These are phyloP conservation scores for Microctonus hyperodae DNA, from an alignment of 2,888 invertebrate genomes.

Conservation along the genomic window DNA sequence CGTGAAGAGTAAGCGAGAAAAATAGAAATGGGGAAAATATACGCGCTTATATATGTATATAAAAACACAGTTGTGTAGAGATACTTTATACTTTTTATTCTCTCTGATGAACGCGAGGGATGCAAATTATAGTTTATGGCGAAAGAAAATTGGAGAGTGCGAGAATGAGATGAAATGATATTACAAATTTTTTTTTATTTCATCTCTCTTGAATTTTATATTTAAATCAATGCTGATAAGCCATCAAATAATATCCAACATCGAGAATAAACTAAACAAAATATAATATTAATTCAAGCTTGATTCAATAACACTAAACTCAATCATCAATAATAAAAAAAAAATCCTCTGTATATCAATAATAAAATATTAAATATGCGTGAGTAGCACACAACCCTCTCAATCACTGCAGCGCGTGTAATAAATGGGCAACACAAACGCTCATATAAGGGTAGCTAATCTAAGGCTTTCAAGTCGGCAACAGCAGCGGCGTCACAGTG, in stretches of 20 bases:
- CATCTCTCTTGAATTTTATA: too few relatives aligned
- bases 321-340: neutral
- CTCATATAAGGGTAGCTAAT: constrained; percentile 62
- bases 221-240: too few relatives aligned
- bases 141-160: constrained; percentile 25
- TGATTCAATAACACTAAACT: too few relatives aligned
- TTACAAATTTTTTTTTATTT: too few relatives aligned
- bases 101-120: constrained; percentile 20
- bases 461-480: constrained; percentile 55
- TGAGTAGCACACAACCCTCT: constrained; percentile 25
- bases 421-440: constrained; percentile 63
- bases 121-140: constrained; percentile 34
- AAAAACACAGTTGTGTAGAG: neutral
- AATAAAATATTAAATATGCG: constrained; percentile 15
- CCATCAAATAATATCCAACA: too few relatives aligned
- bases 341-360: neutral
- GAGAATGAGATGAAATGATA: constrained; percentile 7
- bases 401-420: constrained; percentile 53
- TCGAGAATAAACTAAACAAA: too few relatives aligned
- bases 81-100: constrained; percentile 24
- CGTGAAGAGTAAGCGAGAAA: constrained; percentile 18
- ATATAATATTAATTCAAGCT: too few relatives aligned
- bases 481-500: constrained; percentile 42
- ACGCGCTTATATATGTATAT: neutral
- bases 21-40: neutral